Evolutionary conservation across 2,888 invertebrate genomes (phyloP), one percentile per base, ranked within the genome.

Genomic region (Plusia festucae): DNA sequence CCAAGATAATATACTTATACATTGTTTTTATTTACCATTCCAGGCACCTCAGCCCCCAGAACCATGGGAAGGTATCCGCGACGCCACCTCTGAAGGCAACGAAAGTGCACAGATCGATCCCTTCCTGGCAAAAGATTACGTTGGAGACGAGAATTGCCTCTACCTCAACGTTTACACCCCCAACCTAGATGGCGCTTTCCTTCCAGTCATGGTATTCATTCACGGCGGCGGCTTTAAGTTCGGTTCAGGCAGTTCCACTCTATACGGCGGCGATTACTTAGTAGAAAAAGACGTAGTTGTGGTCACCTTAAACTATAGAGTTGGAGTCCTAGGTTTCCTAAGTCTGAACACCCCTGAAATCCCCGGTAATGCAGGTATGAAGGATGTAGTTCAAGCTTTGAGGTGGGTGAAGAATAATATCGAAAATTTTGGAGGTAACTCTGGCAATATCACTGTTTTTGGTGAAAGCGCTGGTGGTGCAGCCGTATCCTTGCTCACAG

Each of bases 81-180:
- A 96, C 57, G 97, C 97, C 0, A 95, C 96, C 0, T 90, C 95
- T 1, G 97, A 97, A 85, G 95, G 96, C 3, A 95, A 96, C 32
- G 93, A 96, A 0, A 96, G 96, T 73, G 96, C 96, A 0, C 97
- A 97, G 86, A 82, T 95, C 0, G 95, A 96, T 66, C 79, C 84
- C 0, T 80, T 92, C 15, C 78, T 87, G n/a, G 81, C 90, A 64
- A 93, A 95, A 55, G 79, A 89, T 4, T 94, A 94, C 67, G 81
- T 89, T 0, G 96, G 96, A 0, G 92, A 89, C 58, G 97, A 97
- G 78, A 97, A 97, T 87, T 97, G 97, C 78, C 93, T 97, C 0
- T 97, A 96, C 84, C 90, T 97, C 2, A 97, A 97, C 84, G 95
- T 97, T 0, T 97, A 96, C 88, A 96, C 96, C 0, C 96, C 97